Evolutionary conservation across 2,888 invertebrate genomes (phyloP).

Genomic region (Ferdinandea cuprea): DNA sequence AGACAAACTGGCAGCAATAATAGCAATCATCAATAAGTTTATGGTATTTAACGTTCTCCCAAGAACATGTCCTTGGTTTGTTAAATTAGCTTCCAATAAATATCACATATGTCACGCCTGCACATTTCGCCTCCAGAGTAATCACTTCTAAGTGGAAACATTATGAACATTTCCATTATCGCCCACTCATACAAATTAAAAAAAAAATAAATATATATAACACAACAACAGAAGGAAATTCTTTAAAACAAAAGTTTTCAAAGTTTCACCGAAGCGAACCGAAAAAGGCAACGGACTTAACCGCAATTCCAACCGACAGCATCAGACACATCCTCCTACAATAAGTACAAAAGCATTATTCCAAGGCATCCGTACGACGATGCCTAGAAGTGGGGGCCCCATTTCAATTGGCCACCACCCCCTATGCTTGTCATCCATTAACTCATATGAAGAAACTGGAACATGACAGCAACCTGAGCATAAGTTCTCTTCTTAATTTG

Average conservation of each 20-base stretch:
- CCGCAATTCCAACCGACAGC: constrained; percentile 1
- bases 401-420: neutral
- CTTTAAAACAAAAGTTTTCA: constrained; percentile 43
- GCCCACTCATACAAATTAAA: neutral
- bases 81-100: constrained; percentile 2
- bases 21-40: neutral
- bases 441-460: constrained; percentile 51
- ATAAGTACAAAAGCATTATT: neutral
- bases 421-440: constrained; percentile 43
- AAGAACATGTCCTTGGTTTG: neutral
- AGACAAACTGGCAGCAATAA: neutral
- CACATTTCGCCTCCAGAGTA: constrained; percentile 11
- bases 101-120: neutral
- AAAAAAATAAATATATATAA: too few relatives aligned
- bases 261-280: constrained; percentile 3
- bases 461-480: constrained; percentile 63
- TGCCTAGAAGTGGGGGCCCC: neutral
- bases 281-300: constrained; percentile 11
- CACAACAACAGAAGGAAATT: too few relatives aligned
- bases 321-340: neutral
- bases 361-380: neutral
- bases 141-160: constrained; percentile 28
- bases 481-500: constrained; percentile 52
- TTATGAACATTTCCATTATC: constrained; percentile 32
- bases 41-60: too few relatives aligned